Percentiles rank a stretch among this genome's conserved stretches.
Conservation (phyloP, 1,140 invertebrate genomes). For the Drosophila bocki region DNA sequence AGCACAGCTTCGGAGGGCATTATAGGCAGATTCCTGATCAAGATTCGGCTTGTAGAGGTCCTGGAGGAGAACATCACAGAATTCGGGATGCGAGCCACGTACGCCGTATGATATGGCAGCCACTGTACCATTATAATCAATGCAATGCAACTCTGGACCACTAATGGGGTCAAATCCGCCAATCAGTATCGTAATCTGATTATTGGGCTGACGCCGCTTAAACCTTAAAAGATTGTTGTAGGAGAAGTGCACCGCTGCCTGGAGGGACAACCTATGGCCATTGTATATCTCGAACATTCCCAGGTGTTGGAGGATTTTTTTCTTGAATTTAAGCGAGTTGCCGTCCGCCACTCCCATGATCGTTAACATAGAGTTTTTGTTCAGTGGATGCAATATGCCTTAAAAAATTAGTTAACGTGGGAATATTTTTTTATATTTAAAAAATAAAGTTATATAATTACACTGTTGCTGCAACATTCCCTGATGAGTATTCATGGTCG, state of each 20-base stretch:
- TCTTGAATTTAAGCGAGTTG: constrained; percentile 92
- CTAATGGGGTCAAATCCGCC: constrained; percentile 90
- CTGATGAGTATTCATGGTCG: constrained; percentile 1
- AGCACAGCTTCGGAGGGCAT: constrained; percentile 93
- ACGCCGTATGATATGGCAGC: constrained; percentile 94
- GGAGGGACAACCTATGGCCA: constrained; percentile 96
- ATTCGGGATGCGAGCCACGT: constrained; percentile 96
- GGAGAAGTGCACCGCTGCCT: constrained; percentile 96
- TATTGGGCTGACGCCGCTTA: constrained; percentile 90
- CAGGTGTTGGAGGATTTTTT: constrained; percentile 98
- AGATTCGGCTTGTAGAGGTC: constrained; percentile 92
- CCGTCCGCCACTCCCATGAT: constrained; percentile 17
- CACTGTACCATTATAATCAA: constrained; percentile 91
- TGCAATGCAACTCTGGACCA: constrained; percentile 90
- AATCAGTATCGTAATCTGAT: constrained; percentile 71
- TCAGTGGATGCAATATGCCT: constrained; percentile 18
- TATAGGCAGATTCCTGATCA: constrained; percentile 91
- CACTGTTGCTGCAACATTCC: constrained; percentile 21
- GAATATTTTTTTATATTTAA: too few species aligned
- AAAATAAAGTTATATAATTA: background rate
- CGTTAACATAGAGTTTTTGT: constrained; percentile 5
- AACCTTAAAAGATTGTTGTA: constrained; percentile 94
- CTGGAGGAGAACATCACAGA: constrained; percentile 92
- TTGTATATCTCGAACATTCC: constrained; percentile 98
- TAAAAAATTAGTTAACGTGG: too few species aligned